Evolutionary conservation across 2,888 invertebrate genomes (phyloP).

Genomic region (Dynastes maya): DNA sequence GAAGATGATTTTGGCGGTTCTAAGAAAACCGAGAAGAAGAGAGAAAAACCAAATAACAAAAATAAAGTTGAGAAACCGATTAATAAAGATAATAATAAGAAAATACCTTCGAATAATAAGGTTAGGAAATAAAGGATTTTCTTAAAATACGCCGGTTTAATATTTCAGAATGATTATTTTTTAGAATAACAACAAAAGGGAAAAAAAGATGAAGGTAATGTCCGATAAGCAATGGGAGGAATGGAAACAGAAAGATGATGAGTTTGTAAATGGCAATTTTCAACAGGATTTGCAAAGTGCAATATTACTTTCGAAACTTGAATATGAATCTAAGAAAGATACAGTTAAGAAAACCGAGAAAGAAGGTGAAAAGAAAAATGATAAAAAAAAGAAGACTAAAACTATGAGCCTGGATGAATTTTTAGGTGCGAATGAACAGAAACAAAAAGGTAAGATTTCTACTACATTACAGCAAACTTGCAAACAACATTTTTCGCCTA

Average conservation of each 20-base stretch:
- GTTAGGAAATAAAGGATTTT: constrained; percentile 1
- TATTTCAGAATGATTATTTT: neutral
- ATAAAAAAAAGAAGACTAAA: constrained; percentile 77
- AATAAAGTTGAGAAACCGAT: constrained; percentile 43
- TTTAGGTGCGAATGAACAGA: constrained; percentile 64
- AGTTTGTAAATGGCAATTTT: constrained; percentile 77
- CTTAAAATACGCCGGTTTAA: constrained; percentile 4
- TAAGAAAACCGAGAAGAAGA: constrained; percentile 52
- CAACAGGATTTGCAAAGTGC: constrained; percentile 78
- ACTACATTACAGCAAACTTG: neutral
- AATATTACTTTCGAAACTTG: constrained; percentile 82
- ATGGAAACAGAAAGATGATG: constrained; percentile 82
- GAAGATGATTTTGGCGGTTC: constrained; percentile 76
- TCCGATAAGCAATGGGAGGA: constrained; percentile 80
- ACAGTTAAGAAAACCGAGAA: constrained; percentile 70
- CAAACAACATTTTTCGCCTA: neutral
- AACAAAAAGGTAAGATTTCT: constrained; percentile 18
- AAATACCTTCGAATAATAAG: constrained; percentile 23
- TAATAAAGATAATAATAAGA: constrained; percentile 38
- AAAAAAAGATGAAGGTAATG: constrained; percentile 71
- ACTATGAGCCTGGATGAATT: constrained; percentile 85
- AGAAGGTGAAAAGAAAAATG: constrained; percentile 70
- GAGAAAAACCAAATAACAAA: constrained; percentile 44
- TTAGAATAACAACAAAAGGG: constrained; percentile 61
- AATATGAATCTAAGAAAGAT: constrained; percentile 77